Evolutionary conservation across 2,888 invertebrate species (phyloP).

Genomic region (Stenichneumon culpator): DNA sequence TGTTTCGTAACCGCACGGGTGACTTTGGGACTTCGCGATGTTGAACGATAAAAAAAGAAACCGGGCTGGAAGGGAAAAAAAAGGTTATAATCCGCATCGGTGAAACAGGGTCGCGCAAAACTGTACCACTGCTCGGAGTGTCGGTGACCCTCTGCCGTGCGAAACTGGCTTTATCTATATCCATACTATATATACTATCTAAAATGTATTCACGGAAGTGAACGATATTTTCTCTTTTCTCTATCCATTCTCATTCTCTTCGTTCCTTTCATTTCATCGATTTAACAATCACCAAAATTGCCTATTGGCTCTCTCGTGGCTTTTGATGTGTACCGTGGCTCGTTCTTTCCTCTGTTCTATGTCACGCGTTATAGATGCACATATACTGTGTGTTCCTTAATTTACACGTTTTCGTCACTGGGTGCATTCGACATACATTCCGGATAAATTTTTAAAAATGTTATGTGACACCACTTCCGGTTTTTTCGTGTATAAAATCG

Average conservation of each 20-base stretch:
- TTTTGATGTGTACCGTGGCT: conserved; percentile 14
- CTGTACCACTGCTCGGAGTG: conserved; percentile 12
- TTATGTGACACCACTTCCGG: too few relatives aligned
- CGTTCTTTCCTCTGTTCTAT: background rate
- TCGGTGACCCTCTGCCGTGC: conserved; percentile 37
- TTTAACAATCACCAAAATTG: conserved; percentile 65
- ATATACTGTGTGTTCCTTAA: background rate
- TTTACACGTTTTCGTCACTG: background rate
- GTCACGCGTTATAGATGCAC: background rate
- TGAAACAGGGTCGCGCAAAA: conserved; percentile 28
- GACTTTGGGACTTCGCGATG: background rate
- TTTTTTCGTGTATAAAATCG: too few relatives aligned
- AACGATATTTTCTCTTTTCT: conserved; percentile 31
- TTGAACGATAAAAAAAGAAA: background rate
- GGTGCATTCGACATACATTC: too few relatives aligned
- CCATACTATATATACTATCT: background rate
- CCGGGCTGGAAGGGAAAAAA: background rate
- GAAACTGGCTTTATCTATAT: conserved; percentile 17
- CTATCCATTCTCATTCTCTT: conserved; percentile 11
- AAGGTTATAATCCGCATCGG: conserved; percentile 17
- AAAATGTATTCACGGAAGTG: conserved; percentile 15
- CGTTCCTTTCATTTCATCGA: conserved; percentile 47
- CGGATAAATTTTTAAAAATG: too few relatives aligned
- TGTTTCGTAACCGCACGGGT: background rate
- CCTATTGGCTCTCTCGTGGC: conserved; percentile 24